Evolutionary conservation across 2,888 invertebrate species (phyloP).

Genomic region (Bedellia somnulentella): DNA sequence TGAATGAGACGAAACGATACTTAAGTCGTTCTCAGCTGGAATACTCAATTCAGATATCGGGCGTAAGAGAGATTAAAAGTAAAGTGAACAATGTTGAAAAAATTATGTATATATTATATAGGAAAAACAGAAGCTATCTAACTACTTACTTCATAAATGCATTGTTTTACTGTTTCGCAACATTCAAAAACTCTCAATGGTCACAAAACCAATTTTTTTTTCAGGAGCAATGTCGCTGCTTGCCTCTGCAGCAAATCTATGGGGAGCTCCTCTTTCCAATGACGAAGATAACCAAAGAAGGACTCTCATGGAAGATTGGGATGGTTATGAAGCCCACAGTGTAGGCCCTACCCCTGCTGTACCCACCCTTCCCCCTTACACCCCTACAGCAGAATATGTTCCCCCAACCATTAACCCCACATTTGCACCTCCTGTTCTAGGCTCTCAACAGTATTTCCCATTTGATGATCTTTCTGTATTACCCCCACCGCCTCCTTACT

Average conservation of each 20-base stretch:
- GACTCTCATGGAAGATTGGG: conserved; percentile 65
- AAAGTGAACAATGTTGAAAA: too few species aligned
- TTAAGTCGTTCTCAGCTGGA: too few species aligned
- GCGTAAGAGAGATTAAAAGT: too few species aligned
- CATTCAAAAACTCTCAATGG: too few species aligned
- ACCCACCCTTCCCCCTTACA: conserved; percentile 61
- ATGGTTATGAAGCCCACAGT: conserved; percentile 63
- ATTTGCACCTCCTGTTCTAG: conserved; percentile 38
- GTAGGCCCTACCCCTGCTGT: conserved; percentile 61
- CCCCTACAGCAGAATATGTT: conserved; percentile 45
- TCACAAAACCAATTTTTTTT: too few species aligned
- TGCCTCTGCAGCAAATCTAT: conserved; percentile 70
- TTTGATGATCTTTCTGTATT: conserved; percentile 48
- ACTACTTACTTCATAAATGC: too few species aligned
- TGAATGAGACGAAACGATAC: too few species aligned
- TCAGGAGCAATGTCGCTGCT: conserved; percentile 67
- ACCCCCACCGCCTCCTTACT: conserved; percentile 57
- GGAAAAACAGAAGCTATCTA: too few species aligned
- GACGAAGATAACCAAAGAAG: conserved; percentile 50
- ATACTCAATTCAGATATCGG: too few species aligned
- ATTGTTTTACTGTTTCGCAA: too few species aligned
- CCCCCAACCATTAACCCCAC: conserved; percentile 26
- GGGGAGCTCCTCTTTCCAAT: conserved; percentile 55
- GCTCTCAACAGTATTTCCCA: conserved; percentile 46
- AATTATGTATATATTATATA: too few species aligned